phyloP scores from a whole-genome alignment of 2,888 invertebrate genomes.

The Globia sparganii region DNA sequence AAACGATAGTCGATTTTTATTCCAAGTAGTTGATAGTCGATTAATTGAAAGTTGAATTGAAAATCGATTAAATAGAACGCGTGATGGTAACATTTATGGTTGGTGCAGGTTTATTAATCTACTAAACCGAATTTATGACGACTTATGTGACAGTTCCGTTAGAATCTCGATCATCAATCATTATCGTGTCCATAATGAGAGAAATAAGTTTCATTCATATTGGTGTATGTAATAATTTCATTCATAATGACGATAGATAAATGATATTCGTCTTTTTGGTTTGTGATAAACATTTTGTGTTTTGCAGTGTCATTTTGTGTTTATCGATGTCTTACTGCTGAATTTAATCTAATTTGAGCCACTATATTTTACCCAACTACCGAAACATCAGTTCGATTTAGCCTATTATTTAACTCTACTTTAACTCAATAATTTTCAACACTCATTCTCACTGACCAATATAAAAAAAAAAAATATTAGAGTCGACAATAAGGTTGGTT shows the following conservation, averaged over 20 bases:
- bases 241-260: not conserved
- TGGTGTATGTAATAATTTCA: conserved; percentile 6
- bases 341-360: not conserved
- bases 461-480: not conserved
- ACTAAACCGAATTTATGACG: conserved; percentile 47
- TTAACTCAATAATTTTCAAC: not conserved
- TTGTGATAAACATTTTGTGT: conserved; percentile 29
- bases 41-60: conserved; percentile 12
- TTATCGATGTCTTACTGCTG: conserved; percentile 36
- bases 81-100: conserved; percentile 49
- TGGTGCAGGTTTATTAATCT: conserved; percentile 57
- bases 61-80: conserved; percentile 54
- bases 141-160: conserved; percentile 24
- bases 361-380: not conserved
- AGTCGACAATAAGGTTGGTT: not conserved
- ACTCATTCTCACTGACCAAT: not conserved
- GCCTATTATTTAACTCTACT: not conserved
- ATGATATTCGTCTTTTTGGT: conserved; percentile 7
- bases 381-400: not conserved
- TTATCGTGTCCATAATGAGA: not conserved
- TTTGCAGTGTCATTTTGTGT: conserved; percentile 43
- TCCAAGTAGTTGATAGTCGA: not conserved
- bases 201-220: conserved; percentile 12
- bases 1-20: not conserved
- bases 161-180: conserved; percentile 20